Conservation (phyloP, 2,888 invertebrate species). For the Eubasilissa splendida region DNA sequence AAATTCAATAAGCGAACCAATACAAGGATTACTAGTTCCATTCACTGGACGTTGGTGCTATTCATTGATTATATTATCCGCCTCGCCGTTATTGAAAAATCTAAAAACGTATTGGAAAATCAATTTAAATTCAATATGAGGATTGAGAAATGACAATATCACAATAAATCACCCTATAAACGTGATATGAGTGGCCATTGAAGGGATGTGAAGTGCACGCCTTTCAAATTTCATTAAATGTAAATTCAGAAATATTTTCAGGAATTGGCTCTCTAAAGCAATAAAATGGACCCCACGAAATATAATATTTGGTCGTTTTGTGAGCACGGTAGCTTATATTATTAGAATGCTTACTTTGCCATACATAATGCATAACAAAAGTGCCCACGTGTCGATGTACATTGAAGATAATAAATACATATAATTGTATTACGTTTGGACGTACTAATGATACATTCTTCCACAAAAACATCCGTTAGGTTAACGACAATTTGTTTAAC, state of each 20-base stretch:
- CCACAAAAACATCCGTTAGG: too few species aligned
- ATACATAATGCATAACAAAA: too few species aligned
- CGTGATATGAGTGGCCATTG: constrained; percentile 46
- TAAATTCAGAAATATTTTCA: constrained; percentile 48
- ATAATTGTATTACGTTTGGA: too few species aligned
- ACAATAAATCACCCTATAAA: constrained; percentile 50
- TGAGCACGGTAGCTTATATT: too few species aligned
- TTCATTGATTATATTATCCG: background rate
- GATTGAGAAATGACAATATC: constrained; percentile 41
- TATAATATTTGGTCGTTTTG: too few species aligned
- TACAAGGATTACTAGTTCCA: constrained; percentile 1
- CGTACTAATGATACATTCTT: too few species aligned
- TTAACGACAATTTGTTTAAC: too few species aligned
- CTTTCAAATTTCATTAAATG: constrained; percentile 58
- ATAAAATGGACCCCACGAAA: background rate
- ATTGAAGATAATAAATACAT: too few species aligned
- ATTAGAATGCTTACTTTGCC: too few species aligned
- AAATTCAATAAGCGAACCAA: background rate
- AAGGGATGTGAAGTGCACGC: constrained; percentile 41
- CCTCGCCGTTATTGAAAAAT: background rate
- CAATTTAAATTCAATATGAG: constrained; percentile 53
- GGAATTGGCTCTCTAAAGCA: constrained; percentile 4
- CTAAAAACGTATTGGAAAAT: constrained; percentile 27
- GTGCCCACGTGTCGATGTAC: too few species aligned
- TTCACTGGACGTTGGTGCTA: background rate